These are phyloP conservation scores for Acromyrmex echinatior DNA, from an alignment of 1,140 invertebrate species.

Conservation along the genomic window DNA sequence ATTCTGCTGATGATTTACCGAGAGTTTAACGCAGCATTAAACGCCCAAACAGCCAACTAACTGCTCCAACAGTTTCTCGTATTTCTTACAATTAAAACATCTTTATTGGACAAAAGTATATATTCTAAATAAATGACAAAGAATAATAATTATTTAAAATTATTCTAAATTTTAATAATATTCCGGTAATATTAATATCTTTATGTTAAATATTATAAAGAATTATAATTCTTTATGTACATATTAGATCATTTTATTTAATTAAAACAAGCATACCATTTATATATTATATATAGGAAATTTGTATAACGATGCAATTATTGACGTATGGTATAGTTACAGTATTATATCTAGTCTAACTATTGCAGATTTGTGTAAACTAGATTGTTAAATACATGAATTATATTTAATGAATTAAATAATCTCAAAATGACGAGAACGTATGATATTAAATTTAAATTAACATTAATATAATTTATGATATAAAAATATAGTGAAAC, in stretches of 20 bases:
- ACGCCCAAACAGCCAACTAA: conserved; percentile 22
- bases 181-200: not conserved
- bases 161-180: not conserved
- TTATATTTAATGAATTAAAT: conserved; percentile 12
- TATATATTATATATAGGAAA: not conserved
- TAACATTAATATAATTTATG: not conserved
- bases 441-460: conserved; percentile 13
- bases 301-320: conserved; percentile 26
- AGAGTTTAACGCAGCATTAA: conserved; percentile 44
- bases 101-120: not conserved
- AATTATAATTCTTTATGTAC: not conserved
- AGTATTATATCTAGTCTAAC: not conserved
- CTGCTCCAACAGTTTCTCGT: conserved; percentile 21
- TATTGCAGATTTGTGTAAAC: not conserved
- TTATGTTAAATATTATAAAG: not conserved
- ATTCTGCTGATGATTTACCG: conserved; percentile 54
- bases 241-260: not conserved
- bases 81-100: conserved; percentile 57
- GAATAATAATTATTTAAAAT: not conserved
- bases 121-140: not conserved
- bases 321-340: not conserved
- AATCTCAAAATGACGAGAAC: not conserved
- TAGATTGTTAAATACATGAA: not conserved
- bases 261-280: conserved; percentile 16
- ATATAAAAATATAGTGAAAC: not conserved